Conservation (phyloP, 1,140 invertebrate species). For the Drosophila mayri region DNA sequence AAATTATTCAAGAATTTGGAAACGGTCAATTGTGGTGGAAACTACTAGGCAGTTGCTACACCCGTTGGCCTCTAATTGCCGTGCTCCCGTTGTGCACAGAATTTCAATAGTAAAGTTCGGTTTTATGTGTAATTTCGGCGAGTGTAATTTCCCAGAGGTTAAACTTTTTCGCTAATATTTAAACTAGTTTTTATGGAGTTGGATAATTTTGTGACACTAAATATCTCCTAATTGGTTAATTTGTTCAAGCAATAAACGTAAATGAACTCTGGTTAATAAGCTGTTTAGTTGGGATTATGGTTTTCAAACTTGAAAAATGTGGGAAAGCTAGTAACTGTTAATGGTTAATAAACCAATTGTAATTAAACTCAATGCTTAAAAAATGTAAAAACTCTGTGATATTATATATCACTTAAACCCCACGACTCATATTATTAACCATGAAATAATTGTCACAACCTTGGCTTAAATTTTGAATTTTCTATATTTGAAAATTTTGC, state of each 20-base stretch:
- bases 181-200: conserved; percentile 1
- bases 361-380: not conserved
- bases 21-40: conserved; percentile 32
- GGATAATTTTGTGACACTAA: not conserved
- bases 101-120: conserved; percentile 21
- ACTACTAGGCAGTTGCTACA: not conserved
- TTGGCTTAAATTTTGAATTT: not conserved
- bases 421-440: not conserved
- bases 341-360: not conserved
- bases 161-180: conserved; percentile 13
- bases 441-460: not conserved
- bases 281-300: not conserved
- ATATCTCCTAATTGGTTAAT: not conserved
- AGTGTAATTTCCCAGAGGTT: conserved; percentile 10
- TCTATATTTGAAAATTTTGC: not conserved
- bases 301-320: not conserved
- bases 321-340: not conserved
- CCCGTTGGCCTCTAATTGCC: conserved; percentile 27
- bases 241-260: conserved; percentile 1
- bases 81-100: conserved; percentile 17
- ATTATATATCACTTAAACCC: no score
- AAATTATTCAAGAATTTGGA: conserved; percentile 47
- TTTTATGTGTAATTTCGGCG: no score
- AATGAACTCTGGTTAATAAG: not conserved
- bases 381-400: not conserved